Base-by-base conservation (phyloP, 2,888 invertebrate genomes). In the Caenorhabditis angaria region DNA sequence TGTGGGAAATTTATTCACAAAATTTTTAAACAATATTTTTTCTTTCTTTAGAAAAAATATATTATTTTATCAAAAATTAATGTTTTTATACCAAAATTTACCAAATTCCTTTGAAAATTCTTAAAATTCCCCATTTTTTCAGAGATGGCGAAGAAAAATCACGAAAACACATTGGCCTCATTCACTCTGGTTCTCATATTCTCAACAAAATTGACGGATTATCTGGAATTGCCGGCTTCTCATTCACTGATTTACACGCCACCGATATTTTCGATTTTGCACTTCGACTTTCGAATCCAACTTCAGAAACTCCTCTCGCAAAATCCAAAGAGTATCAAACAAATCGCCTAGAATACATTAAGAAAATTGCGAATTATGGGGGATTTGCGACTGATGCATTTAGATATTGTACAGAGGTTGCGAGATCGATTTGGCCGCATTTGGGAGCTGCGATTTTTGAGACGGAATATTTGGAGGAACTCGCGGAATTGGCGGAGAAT, bases 211-310 rank as follows among this genome's bases (percentile, higher is more conserved):
- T 71, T 18, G 66, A 71, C 32, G 71, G 67, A 24, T 41, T 69
- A 14, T 65, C 68, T 0, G 68, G 61, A 58, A 56, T 48, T 32
- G 68, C 68, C 22, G 65, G 58, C 25, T 70, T 66, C 27, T 80
- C 84, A 12, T 70, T 87, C 27, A 76, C 75, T n/a, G 85, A 86
- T 71, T 75, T 85, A 10, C 83, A 85, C 32, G 86, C 86, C 0
- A 86, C 86, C 6, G 86, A 87, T 63, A 84, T 86, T 59, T 86
- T 80, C 57, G 85, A 83, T 32, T 86, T 80, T 56, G 85, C 83
- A 12, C 61, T 80, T n/a, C 66, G 71, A 14, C 64, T 86, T 24
- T 78, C 77, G 6, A 76, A 71, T 32, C 65, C 70, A 32, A 68
- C 65, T 28, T 22, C 18, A 12, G 57, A 63, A 12, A 68, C 78